Conservation (phyloP, 2,797 vertebrate genomes). For the Octomys mimax region DNA sequence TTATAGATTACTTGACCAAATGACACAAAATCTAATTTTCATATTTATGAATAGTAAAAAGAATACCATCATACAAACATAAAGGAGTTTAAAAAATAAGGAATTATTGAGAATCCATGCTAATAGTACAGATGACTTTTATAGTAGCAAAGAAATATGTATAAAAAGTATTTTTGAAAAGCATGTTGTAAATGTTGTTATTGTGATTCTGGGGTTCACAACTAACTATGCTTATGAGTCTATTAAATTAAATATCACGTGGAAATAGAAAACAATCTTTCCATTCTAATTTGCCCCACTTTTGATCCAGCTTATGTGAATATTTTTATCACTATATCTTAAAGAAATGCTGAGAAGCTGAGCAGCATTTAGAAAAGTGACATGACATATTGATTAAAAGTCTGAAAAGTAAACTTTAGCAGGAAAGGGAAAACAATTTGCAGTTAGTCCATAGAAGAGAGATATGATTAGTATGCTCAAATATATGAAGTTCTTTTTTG, state of each 20-base stretch:
- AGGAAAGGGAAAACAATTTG: constrained; percentile 62
- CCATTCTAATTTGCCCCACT: background rate
- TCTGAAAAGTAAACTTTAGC: background rate
- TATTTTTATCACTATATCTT: constrained; percentile 8
- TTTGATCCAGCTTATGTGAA: background rate
- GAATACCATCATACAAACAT: background rate
- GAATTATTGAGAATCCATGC: background rate
- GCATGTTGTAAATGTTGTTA: background rate
- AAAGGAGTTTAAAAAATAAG: background rate
- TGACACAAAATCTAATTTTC: background rate
- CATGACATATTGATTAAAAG: constrained; percentile 50
- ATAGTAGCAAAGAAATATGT: background rate
- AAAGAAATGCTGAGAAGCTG: constrained; percentile 33
- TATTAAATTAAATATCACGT: background rate
- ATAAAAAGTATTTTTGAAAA: background rate
- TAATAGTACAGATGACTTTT: background rate
- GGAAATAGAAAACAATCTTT: background rate
- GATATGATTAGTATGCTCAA: constrained; percentile 24
- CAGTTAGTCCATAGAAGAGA: constrained; percentile 24
- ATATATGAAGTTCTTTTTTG: background rate
- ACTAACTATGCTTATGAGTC: background rate
- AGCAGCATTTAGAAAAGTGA: background rate
- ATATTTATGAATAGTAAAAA: constrained; percentile 43
- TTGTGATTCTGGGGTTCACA: background rate
- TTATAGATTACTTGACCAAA: background rate